A percentile compares a stretch with the other conserved stretches of the same genome.
phyloP scores from a whole-genome alignment of 2,797 vertebrate species.

The Tinamus major region DNA sequence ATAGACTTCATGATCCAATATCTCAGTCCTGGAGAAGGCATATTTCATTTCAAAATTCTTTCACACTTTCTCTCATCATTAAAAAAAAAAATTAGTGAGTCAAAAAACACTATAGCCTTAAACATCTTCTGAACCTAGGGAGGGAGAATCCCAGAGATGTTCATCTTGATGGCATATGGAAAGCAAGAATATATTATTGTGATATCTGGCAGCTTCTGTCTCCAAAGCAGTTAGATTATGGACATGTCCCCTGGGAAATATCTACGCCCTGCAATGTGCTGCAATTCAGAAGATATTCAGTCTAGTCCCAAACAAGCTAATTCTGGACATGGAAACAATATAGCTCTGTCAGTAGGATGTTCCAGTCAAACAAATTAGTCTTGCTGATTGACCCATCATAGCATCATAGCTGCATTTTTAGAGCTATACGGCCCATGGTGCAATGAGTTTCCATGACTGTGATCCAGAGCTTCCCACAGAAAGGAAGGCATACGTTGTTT shows the following conservation, averaged over 20 bases:
- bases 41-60: constrained; percentile 26
- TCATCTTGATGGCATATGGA: constrained; percentile 4
- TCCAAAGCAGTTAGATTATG: constrained; percentile 12
- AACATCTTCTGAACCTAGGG: constrained; percentile 20
- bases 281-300: constrained; percentile 31
- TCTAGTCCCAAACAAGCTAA: constrained; percentile 44
- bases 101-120: neutral
- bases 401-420: neutral
- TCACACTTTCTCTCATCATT: neutral
- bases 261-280: neutral
- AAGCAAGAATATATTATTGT: constrained; percentile 5
- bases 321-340: constrained; percentile 60
- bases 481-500: neutral
- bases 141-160: constrained; percentile 20
- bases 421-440: neutral
- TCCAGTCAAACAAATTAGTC: constrained; percentile 5
- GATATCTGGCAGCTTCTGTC: constrained; percentile 21
- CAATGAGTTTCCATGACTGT: constrained; percentile 28
- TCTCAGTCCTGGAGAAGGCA: neutral
- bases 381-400: neutral
- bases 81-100: neutral
- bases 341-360: neutral
- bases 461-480: constrained; percentile 36
- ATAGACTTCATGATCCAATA: neutral
- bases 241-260: constrained; percentile 28